These are phyloP conservation scores for Sylvia atricapilla DNA, from an alignment of 2,113 vertebrate species.

Conservation along the genomic window DNA sequence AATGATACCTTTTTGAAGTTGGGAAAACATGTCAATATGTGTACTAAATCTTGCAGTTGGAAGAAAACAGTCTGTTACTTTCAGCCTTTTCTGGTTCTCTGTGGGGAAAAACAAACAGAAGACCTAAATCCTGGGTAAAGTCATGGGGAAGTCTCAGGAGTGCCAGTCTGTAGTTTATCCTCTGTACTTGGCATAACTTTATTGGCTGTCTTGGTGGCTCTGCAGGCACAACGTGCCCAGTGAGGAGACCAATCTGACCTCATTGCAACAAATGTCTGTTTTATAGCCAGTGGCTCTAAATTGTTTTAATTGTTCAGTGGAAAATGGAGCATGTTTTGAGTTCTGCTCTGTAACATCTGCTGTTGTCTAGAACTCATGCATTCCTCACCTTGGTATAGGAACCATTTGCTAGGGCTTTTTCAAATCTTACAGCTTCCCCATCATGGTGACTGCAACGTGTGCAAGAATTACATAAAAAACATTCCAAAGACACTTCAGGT, in stretches of 20 bases:
- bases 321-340: background rate
- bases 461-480: background rate
- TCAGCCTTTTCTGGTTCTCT: background rate
- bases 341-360: background rate
- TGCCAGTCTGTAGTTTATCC: background rate
- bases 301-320: background rate
- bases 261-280: background rate
- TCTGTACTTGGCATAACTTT: background rate
- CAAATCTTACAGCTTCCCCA: background rate
- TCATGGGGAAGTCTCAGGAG: background rate
- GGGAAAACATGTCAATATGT: constrained; percentile 15
- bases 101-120: background rate
- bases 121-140: background rate
- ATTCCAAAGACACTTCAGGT: background rate
- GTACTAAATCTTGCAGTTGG: background rate
- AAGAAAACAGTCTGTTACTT: constrained; percentile 6
- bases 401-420: background rate
- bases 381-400: background rate
- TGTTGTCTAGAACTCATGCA: background rate
- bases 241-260: background rate
- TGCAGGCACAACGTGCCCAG: background rate
- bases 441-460: background rate
- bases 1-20: constrained; percentile 3
- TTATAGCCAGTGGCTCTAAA: background rate
- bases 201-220: background rate